Base-by-base conservation (phyloP, 2,888 invertebrate genomes). In the Agonopterix arenella region DNA sequence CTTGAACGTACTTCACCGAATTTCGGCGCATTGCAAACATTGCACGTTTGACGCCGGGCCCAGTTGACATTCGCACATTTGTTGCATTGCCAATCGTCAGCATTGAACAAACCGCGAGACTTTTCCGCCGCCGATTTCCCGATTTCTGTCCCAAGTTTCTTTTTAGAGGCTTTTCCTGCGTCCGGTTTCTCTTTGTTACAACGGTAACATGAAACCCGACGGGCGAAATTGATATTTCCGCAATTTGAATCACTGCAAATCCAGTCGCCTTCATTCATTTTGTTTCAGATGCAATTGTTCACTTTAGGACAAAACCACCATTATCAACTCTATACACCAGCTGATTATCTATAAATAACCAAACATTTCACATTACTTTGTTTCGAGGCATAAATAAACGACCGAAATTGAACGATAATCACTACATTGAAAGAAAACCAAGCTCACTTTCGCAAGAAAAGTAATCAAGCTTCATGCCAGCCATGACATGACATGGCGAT, bases 21-120 rank as follows among this genome's bases (percentile, higher is more conserved):
- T 84, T 98, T 98, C 0, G 99, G 98, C 4, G 98, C 97, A 89
- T 98, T 99, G 83, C 99, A 99, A 90, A 99, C 97, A 83, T 99
- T 99, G 85, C 99, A 99, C 49, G 96, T 96, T 70, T 94, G 95
- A 50, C 99, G 91, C 57, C 98, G 91, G 18, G 99, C 98, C 99
- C 98, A 98, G 83, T 99, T 99, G 9, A 99, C 99, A 84, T 99
- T 99, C n/a, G 98, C 98, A 89, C 99, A 99, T 80, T 98, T 98
- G 83, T 96, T 97, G 82, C 99, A 99, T 76, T 98, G 97, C 99
- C 99, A 99, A 84, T 99, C 99, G 79, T 99, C 99, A 40, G 99
- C 99, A 83, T 97, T 97, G 80, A 93, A 94, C 53, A 98, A 90
- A n/a, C 98, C 98, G 64, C 97, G 93, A 68, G 98, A 98, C 84